A percentile compares a stretch with the other conserved stretches of the same genome.
These are phyloP conservation scores for Acanthochromis polyacanthus DNA, from an alignment of 2,113 vertebrate species.

Conservation along the genomic window DNA sequence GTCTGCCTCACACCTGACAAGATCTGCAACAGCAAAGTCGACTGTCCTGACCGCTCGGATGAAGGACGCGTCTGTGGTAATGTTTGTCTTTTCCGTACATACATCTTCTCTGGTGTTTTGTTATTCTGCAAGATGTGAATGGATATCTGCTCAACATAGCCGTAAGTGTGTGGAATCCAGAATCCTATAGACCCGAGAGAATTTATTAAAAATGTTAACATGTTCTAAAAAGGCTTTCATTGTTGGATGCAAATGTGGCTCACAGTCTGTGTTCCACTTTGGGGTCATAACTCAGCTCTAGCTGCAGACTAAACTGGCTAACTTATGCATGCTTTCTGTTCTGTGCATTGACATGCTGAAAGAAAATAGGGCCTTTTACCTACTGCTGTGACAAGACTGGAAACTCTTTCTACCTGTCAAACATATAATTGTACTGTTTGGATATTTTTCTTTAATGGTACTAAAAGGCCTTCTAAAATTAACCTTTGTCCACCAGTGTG, in stretches of 20 bases:
- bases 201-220: background rate
- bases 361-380: background rate
- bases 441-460: too few species aligned
- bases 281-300: background rate
- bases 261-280: background rate
- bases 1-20: conserved; percentile 94
- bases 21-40: conserved; percentile 94
- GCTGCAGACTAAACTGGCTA: background rate
- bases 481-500: too few species aligned
- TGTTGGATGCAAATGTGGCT: background rate
- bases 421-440: background rate
- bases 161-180: too few species aligned
- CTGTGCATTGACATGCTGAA: background rate
- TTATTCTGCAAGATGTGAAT: background rate
- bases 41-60: conserved; percentile 96
- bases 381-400: background rate
- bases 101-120: background rate
- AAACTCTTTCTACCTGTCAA: background rate
- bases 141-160: background rate
- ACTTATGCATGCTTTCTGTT: background rate
- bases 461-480: too few species aligned
- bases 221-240: background rate
- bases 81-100: background rate
- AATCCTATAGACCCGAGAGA: background rate
- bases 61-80: conserved; percentile 97